Percentiles rank a stretch among this genome's conserved stretches.
These are phyloP conservation scores for Cybosia mesomella DNA, from an alignment of 2,888 invertebrate genomes.

Conservation along the genomic window DNA sequence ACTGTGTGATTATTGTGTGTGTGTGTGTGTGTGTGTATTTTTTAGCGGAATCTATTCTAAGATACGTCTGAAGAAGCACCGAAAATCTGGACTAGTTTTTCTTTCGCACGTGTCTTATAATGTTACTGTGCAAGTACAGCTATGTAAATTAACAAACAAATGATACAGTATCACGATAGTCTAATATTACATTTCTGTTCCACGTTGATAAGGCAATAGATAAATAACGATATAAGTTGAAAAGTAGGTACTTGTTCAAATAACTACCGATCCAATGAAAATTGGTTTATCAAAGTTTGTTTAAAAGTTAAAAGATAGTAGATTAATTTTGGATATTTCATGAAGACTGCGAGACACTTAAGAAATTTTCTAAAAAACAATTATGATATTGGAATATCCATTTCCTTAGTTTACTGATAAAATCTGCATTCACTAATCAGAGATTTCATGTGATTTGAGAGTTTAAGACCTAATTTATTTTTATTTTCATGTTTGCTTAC, in stretches of 20 bases:
- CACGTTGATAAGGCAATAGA: slow-evolving; percentile 38
- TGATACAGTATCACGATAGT: not conserved
- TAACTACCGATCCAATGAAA: slow-evolving; percentile 32
- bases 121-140: not conserved
- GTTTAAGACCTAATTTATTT: not conserved
- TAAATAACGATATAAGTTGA: slow-evolving; percentile 45
- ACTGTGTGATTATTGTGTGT: too few relatives aligned
- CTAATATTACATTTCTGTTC: not conserved
- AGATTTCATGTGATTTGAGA: too few relatives aligned
- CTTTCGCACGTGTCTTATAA: not conserved
- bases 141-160: slow-evolving; percentile 1
- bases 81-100: not conserved
- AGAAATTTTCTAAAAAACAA: not conserved
- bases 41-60: too few relatives aligned
- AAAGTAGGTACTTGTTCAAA: slow-evolving; percentile 35
- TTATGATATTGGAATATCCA: too few relatives aligned
- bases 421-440: too few relatives aligned
- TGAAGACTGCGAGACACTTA: not conserved
- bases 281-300: slow-evolving; percentile 32
- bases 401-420: too few relatives aligned
- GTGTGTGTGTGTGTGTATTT: too few relatives aligned
- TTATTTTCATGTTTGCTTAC: too few relatives aligned
- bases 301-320: slow-evolving; percentile 9
- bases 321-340: not conserved
- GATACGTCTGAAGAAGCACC: not conserved